A percentile compares a stretch with the other conserved stretches of the same genome.
phyloP scores from a whole-genome alignment of 1,140 invertebrate genomes.

The Atta cephalotes region DNA sequence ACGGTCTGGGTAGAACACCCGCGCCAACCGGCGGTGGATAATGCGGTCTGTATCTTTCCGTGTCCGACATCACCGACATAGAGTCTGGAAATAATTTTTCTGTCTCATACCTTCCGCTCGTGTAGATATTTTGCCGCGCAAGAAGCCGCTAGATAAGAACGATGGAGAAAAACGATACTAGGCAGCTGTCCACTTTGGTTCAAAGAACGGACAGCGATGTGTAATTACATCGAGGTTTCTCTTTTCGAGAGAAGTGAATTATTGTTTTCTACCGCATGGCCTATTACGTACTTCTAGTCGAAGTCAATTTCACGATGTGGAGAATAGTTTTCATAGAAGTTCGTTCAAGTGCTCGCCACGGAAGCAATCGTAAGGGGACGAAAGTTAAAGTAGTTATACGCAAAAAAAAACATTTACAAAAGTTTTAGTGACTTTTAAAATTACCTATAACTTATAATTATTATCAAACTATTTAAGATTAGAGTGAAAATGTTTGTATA shows the following conservation, averaged over 20 bases:
- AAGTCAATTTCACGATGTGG: conserved; percentile 26
- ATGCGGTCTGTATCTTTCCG: conserved; percentile 87
- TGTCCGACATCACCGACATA: conserved; percentile 91
- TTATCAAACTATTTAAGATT: too few relatives aligned
- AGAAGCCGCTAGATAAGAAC: conserved; percentile 33
- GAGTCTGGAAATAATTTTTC: conserved; percentile 87
- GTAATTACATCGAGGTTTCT: conserved; percentile 56
- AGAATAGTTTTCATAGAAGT: conserved; percentile 43
- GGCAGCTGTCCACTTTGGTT: conserved; percentile 11
- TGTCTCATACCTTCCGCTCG: not conserved
- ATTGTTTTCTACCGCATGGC: conserved; percentile 61
- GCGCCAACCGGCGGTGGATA: conserved; percentile 81
- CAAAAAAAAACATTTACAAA: conserved; percentile 7
- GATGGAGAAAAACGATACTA: not conserved
- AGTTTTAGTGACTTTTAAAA: not conserved
- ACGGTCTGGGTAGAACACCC: conserved; percentile 83
- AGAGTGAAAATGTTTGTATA: too few relatives aligned
- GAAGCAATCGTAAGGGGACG: not conserved
- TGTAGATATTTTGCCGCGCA: conserved; percentile 27
- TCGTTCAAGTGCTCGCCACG: conserved; percentile 16
- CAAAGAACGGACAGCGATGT: conserved; percentile 59
- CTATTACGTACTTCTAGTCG: conserved; percentile 45
- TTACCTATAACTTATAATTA: not conserved
- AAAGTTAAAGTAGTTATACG: not conserved
- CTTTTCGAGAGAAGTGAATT: conserved; percentile 35